A percentile compares a stretch with the other conserved stretches of the same genome.
Evolutionary conservation across 2,797 vertebrate species (phyloP).

Genomic region (Pipistrellus kuhlii): DNA sequence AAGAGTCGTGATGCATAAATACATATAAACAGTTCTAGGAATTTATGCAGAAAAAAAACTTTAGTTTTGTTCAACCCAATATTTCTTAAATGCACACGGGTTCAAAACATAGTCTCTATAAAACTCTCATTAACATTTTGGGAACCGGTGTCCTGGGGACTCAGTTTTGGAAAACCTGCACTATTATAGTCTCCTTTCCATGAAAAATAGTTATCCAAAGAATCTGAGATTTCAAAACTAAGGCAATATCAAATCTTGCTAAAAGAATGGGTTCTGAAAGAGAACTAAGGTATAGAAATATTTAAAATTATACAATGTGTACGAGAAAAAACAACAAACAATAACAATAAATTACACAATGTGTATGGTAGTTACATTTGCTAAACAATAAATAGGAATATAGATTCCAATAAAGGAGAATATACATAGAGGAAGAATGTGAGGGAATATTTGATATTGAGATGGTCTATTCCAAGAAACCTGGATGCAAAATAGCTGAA

Average conservation of each 20-base stretch:
- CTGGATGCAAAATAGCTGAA: background rate
- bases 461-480: background rate
- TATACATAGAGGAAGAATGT: background rate
- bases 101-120: background rate
- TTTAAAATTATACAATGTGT: background rate
- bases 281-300: background rate
- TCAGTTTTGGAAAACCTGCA: background rate
- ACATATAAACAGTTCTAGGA: background rate
- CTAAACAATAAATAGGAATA: background rate
- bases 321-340: too few relatives aligned
- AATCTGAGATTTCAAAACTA: background rate
- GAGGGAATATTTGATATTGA: background rate
- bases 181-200: background rate
- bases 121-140: background rate
- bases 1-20: background rate
- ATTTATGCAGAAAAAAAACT: background rate
- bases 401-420: background rate
- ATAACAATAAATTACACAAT: background rate
- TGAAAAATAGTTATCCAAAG: background rate
- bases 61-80: background rate
- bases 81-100: background rate
- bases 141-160: background rate
- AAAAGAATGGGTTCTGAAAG: background rate
- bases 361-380: background rate
- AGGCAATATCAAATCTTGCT: background rate